Evolutionary conservation across 1,140 invertebrate genomes (phyloP), one percentile per base, ranked within the genome.

Genomic region (Drosophila navojoa): DNA sequence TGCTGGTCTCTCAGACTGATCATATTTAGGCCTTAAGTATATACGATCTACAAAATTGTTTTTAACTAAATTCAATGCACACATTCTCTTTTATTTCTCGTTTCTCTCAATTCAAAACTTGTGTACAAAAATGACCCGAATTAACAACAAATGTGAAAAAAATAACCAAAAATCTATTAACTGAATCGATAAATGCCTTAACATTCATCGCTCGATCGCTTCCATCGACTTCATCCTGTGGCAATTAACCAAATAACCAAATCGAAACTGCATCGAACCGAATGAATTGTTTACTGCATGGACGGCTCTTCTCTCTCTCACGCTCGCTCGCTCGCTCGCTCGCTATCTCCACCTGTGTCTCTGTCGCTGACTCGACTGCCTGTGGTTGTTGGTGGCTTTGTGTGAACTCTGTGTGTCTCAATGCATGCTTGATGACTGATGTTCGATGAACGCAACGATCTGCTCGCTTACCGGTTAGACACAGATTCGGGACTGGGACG

Each of bases 401-500:
- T 76, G 50, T 70, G 35, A 38, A 1, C 35, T 38, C 35, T 76
- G 25, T 25, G 22, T 25, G 74, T 53, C 35, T 38, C 52, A 72
- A 42, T 76, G 74, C 70, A 63, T 73, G 74, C 61, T 5, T 80
- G 74, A 76, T 29, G 76, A 44, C 63, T 60, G 79, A 81, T 64
- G 63, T 63, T 53, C 60, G 71, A 71, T 63, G 50, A 42, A 57
- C 49, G 50, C 50, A 9, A 45, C 67, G 47, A 70, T 81, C 52
- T 79, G 10, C 57, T 15, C 78, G 85, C 76, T 89, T 89, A 68
- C 35, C 63, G 93, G 90, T 92, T 93, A 92, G 95, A 95, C 92
- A 95, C 95, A 91, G 96, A 97, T 93, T 96, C 96, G 79, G 96
- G 96, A 73, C 92, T 97, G 91, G 96, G 96, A 53, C 93, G 96